Base-by-base conservation (phyloP, 2,797 vertebrate species). In the Dendrocincla fuliginosa region DNA sequence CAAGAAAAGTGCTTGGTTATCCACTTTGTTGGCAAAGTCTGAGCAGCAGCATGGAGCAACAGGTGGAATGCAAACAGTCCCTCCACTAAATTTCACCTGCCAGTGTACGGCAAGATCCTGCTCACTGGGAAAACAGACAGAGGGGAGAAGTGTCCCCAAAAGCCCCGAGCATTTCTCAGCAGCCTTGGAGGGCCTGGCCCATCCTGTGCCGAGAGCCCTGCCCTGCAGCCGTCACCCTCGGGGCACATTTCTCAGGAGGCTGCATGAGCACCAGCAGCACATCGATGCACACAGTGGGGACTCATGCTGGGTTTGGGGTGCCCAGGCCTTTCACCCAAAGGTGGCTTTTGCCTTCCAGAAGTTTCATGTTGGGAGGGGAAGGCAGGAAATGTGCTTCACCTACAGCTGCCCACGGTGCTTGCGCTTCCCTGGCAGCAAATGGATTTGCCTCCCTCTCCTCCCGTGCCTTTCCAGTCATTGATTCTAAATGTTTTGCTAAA, bases 41-140 rank as follows among this genome's bases (percentile, higher is more conserved):
- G 50, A 67, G 75, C 69, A 56, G 74, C 59, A 39, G 39, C 37
- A 6, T 0, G 42, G 35, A 73, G 32, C 56, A 30, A 85, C 37
- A 33, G 46, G 89, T 35, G 49, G 85, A 75, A 84, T 47, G 37
- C 81, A 85, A 27, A 11, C 44, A 32, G 15, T 4, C 20, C 15
- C 4, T 3, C 32, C 9, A 4, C 35, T 11, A 9, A 57, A 39
- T 28, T 42, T 63, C 8, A 42, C 65, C 42, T 18, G 27, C 25
- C 61, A 16, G 47, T 0, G 0, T 20, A 32, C 0, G 0, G 53
- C 53, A 57, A 49, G 37, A 11, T 9, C 13, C 4, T 0, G 3
- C 37, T 44, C 15, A 3, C 33, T 14, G 6, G 55, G 61, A 15
- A n/a, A 44, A n/a, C 7, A 65, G 15, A 37, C 20, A 8, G 76